Evolutionary conservation across 2,888 invertebrate species (phyloP).

Genomic region (Tuberolachnus salignus): DNA sequence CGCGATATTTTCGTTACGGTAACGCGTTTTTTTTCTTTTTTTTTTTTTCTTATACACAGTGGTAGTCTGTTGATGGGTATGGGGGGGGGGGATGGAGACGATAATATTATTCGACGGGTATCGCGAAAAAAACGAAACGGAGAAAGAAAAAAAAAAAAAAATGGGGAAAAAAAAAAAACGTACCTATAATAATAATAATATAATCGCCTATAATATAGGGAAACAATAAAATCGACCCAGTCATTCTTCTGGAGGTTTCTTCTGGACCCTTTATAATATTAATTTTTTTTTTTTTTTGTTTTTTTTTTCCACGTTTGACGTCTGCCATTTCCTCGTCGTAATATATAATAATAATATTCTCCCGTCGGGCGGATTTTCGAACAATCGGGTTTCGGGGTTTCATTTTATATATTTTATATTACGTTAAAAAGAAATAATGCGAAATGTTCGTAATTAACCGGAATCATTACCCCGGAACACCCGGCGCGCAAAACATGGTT

Average conservation of each 20-base stretch:
- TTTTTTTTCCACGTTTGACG: conserved; percentile 42
- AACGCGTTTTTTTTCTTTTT: too few species aligned
- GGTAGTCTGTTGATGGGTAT: too few species aligned
- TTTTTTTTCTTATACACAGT: too few species aligned
- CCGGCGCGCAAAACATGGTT: conserved; percentile 14
- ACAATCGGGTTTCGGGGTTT: conserved; percentile 54
- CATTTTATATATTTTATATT: too few species aligned
- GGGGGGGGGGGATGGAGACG: too few species aligned
- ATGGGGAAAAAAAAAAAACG: conserved; percentile 17
- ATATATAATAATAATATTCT: not conserved
- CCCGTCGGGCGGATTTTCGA: conserved; percentile 47
- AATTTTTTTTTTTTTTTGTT: not conserved
- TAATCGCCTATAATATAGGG: not conserved
- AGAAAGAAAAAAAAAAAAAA: too few species aligned
- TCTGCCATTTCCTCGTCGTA: conserved; percentile 46
- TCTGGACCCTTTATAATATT: conserved; percentile 42
- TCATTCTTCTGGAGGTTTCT: conserved; percentile 39
- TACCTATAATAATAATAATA: too few species aligned
- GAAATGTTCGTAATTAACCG: conserved; percentile 50
- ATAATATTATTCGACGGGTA: not conserved
- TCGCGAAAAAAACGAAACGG: conserved; percentile 46
- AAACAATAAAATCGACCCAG: conserved; percentile 53
- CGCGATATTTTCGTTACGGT: not conserved
- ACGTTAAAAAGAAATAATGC: conserved; percentile 8
- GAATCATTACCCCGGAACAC: conserved; percentile 46